Conservation (phyloP, 2,113 vertebrate genomes). For the Entosphenus tridentatus region DNA sequence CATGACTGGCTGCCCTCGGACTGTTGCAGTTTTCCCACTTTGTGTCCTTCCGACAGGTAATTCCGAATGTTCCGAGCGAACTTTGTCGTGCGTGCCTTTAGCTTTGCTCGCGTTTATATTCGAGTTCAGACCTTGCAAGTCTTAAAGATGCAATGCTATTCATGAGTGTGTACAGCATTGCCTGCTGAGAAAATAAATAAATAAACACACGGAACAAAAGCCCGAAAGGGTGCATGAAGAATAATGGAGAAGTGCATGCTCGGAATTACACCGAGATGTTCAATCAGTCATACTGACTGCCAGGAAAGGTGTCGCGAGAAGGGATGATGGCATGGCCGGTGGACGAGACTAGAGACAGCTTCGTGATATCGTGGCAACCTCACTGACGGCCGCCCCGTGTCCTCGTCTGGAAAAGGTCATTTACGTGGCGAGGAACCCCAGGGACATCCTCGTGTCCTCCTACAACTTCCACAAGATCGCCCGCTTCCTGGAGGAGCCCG, state of each 20-base stretch:
- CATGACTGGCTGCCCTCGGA: not conserved
- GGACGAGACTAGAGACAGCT: not conserved
- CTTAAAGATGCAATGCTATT: slow-evolving; percentile 12
- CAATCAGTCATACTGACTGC: not conserved
- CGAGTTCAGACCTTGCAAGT: slow-evolving; percentile 10
- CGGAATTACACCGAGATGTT: no score
- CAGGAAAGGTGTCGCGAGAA: not conserved
- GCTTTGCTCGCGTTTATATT: slow-evolving; percentile 22
- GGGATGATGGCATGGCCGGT: fast-evolving
- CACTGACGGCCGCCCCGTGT: no score
- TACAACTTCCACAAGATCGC: slow-evolving; percentile 48
- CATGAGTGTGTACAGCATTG: not conserved
- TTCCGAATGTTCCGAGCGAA: slow-evolving; percentile 44
- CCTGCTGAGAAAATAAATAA: not conserved
- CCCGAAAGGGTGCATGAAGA: no score
- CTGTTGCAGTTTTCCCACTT: not conserved
- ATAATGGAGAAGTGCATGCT: no score
- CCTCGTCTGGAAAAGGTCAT: slow-evolving; percentile 25
- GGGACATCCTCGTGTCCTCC: slow-evolving; percentile 43
- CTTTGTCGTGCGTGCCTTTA: slow-evolving; percentile 44
- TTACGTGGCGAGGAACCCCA: slow-evolving; percentile 50
- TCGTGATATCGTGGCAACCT: not conserved
- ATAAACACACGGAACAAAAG: no score
- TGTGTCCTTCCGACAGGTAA: slow-evolving; percentile 24
- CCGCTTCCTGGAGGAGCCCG: slow-evolving; percentile 33